Evolutionary conservation across 2,888 invertebrate genomes (phyloP), one percentile per base, ranked within the genome.

Genomic region (Microchrysa polita): DNA sequence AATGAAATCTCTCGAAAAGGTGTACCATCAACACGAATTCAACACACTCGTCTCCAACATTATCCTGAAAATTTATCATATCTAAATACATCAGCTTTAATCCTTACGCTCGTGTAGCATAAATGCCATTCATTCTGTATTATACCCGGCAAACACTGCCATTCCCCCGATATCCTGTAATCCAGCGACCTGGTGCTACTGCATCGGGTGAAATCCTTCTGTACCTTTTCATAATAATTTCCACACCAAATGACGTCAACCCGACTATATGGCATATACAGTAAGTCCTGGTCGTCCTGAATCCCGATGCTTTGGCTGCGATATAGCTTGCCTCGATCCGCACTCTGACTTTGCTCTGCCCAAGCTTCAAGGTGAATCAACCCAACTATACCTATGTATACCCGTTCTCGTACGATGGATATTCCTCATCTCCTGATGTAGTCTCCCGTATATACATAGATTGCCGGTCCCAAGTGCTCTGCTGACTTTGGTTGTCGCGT

Each of bases 161-260:
- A 12, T 1, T 23, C 34, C 34, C 42, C 18, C 34, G 27, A 7
- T 34, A 34, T 2, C 27, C 27, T 34, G n/a, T 34, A 61, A 34
- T 61, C 61, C 61, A 18, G 34, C 61, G 40, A 61, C 61, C 60
- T 60, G 23, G 27, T 18, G 23, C 61, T 34, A 34, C 27, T 34
- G 27, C 27, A 34, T 34, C 27, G 5, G 34, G 14, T 16, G 18
- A 10, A 61, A 61, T 61, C 61, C 61, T 61, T 61, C 61, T 48
- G 48, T 65, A 16, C 34, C 48, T 48, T 48, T 65, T 48, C 65
- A 48, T 42, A 42, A 42, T 63, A 42, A 63, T 42, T 63, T 63
- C 61, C 18, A 63, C 23, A 9, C 65, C 20, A 42, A 65, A 65
- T 65, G 65, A 65, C 65, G 65, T 65, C 65, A 65, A 48, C 40